Evolutionary conservation across 2,888 invertebrate genomes (phyloP), one percentile per base, ranked within the genome.

Genomic region (Digitonthophagus gazella): DNA sequence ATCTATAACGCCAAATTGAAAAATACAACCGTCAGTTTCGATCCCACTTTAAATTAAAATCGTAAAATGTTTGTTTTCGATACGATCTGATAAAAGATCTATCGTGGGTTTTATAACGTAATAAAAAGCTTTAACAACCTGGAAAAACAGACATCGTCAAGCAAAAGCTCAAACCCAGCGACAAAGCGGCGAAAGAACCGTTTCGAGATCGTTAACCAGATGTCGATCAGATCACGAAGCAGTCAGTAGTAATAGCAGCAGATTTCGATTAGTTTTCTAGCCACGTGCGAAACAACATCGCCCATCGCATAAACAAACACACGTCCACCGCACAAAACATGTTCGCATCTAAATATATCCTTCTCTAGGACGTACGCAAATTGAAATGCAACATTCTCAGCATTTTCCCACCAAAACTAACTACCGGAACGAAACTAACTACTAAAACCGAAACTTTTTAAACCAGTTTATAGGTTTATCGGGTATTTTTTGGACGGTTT

Each of bases 371-470:
- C 67, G 15, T 67, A 67, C 67, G 67, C 58, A 67, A 58, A 61
- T 67, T 67, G 58, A 67, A 58, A 44, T 67, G 67, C 67, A 67
- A 57, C 58, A 67, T 67, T 44, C 67, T 67, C 14, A 28, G 16
- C 67, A 67, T 67, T 15, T 58, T 58, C 14, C 11, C 5, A 11
- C 28, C 15, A 54, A n/a, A n/a, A n/a, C n/a, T n/a, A 28, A 65
- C 65, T 44, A 65, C 3, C 18, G 20, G 20, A 20, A n/a, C 19
- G 5, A 64, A 61, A 61, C 15, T 15, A 22, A 61, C n/a, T n/a
- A n/a, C n/a, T n/a, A n/a, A n/a, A n/a, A n/a, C n/a, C n/a, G n/a
- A 44, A 44, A 44, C 28, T 44, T 8, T 44, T 44, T 44, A 1
- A 44, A 44, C 6, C 28, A 5, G 28, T n/a, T n/a, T n/a, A n/a